Evolutionary conservation across 2,888 invertebrate species (phyloP), one percentile per base, ranked within the genome.

Genomic region (Frankliniella fusca): DNA sequence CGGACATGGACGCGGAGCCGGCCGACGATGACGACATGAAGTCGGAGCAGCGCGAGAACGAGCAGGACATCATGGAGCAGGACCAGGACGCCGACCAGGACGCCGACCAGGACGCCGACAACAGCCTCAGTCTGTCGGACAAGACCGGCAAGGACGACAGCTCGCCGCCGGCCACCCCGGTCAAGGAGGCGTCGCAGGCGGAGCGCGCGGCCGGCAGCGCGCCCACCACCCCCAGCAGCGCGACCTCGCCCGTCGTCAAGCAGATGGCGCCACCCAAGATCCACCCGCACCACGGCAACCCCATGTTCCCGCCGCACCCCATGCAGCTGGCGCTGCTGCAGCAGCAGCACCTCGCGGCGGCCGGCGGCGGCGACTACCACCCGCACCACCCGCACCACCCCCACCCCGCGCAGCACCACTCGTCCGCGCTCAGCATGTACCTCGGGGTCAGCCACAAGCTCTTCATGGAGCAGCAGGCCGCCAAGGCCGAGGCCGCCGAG

Each of bases 401-500:
- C 83, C 89, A 88, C 81, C 89, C 89, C 84, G 23, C 70, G 23
- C 70, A 76, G 70, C 88, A 89, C 85, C 85, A 84, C 65, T 84
- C 84, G 49, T 85, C 85, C 82, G 85, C 85, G 12, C 85, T 85
- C 84, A 90, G 88, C 85, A 94, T 94, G 93, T 94, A 95, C 88
- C 90, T 94, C 85, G 93, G 94, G 85, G 92, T 93, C 80, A 92
- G 93, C 86, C 94, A 95, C 86, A 94, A 94, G 86, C 89, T 95
- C 86, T 93, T 95, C 86, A 90, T 94, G 89, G 94, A 95, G 88
- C 93, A 94, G 87, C 94, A 94, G 87, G 94, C 93, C 38, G 90
- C 94, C 84, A 90, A 93, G 88, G 93, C 92, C 38, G 92, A 92
- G 85, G 91, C 93, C 88, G 88, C 88, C 90, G 83, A 90, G 84